Evolutionary conservation across 2,113 vertebrate genomes (phyloP).

Genomic region (Micromys minutus): DNA sequence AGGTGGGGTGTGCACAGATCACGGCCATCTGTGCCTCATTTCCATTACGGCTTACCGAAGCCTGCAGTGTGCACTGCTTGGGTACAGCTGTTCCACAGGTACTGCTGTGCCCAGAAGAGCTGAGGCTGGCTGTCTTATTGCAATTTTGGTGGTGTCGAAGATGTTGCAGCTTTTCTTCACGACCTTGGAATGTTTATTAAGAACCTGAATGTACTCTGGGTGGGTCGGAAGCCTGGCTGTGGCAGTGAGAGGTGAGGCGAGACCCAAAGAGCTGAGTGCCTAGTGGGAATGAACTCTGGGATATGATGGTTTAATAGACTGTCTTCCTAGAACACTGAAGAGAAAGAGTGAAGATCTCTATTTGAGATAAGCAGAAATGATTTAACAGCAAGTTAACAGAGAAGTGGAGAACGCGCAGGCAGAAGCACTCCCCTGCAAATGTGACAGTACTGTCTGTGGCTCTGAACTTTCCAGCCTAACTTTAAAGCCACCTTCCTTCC

Average conservation of each 20-base stretch:
- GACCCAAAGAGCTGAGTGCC: not conserved
- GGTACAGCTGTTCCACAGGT: not conserved
- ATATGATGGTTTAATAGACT: not conserved
- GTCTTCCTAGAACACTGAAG: not conserved
- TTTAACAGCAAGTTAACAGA: not conserved
- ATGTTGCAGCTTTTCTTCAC: not conserved
- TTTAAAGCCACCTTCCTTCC: constrained; percentile 7
- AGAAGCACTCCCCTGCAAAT: not conserved
- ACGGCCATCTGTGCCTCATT: not conserved
- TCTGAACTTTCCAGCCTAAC: not conserved
- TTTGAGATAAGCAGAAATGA: not conserved
- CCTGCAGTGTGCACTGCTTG: not conserved
- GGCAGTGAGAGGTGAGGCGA: not conserved
- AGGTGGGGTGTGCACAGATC: not conserved
- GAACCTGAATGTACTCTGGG: not conserved
- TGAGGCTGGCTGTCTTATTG: not conserved
- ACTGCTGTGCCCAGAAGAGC: not conserved
- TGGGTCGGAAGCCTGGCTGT: not conserved
- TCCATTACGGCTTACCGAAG: not conserved
- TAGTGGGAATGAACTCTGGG: not conserved
- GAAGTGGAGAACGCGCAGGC: not conserved
- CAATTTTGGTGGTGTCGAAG: not conserved
- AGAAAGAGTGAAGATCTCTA: not conserved
- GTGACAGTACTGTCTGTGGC: not conserved
- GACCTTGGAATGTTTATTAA: not conserved